Percentiles rank a stretch among this genome's conserved stretches.
Conservation (phyloP, 2,797 vertebrate genomes). For the Fundulus diaphanus region DNA sequence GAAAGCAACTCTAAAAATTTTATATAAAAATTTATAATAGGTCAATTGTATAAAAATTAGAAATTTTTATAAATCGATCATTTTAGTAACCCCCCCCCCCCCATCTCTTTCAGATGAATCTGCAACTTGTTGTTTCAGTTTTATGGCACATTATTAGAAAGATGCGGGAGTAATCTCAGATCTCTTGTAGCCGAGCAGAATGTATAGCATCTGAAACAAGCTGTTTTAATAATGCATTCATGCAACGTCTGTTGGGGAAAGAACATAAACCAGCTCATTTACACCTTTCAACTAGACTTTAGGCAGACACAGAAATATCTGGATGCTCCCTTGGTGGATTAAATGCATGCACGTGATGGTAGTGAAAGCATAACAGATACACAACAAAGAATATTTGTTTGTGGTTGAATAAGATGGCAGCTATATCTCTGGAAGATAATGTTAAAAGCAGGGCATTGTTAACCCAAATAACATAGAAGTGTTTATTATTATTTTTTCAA, state of each 20-base stretch:
- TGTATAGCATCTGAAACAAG: not conserved
- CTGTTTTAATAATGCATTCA: not conserved
- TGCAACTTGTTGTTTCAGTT: slow-evolving; percentile 1
- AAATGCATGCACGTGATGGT: not conserved
- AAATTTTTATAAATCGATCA: not conserved
- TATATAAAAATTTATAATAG: not conserved
- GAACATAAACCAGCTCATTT: not conserved
- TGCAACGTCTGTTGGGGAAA: not conserved
- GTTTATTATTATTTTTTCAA: not conserved
- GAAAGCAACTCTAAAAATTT: not conserved
- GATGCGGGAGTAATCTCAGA: not conserved
- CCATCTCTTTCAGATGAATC: not conserved
- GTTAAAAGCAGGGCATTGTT: not conserved
- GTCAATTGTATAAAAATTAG: not conserved
- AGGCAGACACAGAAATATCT: not conserved
- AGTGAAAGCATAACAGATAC: no score
- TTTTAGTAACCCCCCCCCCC: not conserved
- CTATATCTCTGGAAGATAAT: not conserved
- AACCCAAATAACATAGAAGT: not conserved
- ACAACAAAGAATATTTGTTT: not conserved
- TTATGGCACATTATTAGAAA: not conserved
- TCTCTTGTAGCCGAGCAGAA: not conserved
- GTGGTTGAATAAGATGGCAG: not conserved
- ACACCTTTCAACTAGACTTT: not conserved
- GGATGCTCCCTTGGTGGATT: not conserved